Conservation (phyloP, 1,140 invertebrate species). For the Saccostrea echinata region DNA sequence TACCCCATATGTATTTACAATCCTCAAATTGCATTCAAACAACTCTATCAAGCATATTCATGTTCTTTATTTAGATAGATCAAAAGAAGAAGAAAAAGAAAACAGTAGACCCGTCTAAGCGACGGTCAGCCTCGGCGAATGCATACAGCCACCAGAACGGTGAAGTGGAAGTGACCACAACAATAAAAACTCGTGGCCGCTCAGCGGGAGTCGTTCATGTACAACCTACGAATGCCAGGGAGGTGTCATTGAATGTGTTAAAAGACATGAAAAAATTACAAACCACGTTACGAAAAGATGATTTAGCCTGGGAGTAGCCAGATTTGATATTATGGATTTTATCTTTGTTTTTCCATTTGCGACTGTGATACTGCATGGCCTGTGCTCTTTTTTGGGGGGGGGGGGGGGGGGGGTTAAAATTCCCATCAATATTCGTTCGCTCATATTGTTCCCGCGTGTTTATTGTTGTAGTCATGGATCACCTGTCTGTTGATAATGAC, state of each 20-base stretch:
- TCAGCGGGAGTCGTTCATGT: slow-evolving; percentile 59
- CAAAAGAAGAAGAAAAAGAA: slow-evolving; percentile 64
- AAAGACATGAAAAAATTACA: slow-evolving; percentile 78
- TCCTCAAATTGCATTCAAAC: neutral
- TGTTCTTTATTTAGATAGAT: slow-evolving; percentile 56
- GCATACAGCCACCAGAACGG: slow-evolving; percentile 55
- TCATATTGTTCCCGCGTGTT: slow-evolving; percentile 8
- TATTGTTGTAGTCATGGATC: slow-evolving; percentile 1
- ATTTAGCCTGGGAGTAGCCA: slow-evolving; percentile 76
- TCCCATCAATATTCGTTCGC: neutral
- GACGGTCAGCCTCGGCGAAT: slow-evolving; percentile 60
- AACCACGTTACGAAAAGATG: slow-evolving; percentile 76
- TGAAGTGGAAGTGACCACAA: slow-evolving; percentile 72
- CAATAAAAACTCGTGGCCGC: slow-evolving; percentile 66
- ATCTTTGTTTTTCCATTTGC: neutral
- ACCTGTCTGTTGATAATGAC: neutral
- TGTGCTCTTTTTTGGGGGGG: neutral
- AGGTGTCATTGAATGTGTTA: slow-evolving; percentile 73
- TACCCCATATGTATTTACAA: neutral
- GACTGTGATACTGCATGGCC: slow-evolving; percentile 22
- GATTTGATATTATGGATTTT: neutral
- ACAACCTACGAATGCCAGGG: slow-evolving; percentile 52
- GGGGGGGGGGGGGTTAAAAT: neutral
- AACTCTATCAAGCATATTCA: neutral
- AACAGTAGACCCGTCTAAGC: neutral